These are phyloP conservation scores for Drosophila novamexicana DNA, from an alignment of 1,140 invertebrate species.

Conservation along the genomic window DNA sequence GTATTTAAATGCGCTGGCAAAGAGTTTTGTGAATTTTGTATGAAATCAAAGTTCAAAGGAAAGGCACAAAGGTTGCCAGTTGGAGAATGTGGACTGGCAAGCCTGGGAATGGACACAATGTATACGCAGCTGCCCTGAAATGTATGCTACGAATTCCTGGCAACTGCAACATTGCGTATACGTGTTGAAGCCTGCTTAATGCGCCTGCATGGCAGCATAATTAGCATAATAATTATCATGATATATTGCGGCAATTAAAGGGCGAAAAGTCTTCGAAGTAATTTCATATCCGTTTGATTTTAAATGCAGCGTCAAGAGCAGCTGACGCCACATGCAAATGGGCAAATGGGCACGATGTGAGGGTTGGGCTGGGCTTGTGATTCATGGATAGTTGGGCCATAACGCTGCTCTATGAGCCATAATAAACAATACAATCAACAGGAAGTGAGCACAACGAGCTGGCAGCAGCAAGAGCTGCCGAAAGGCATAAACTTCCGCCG, in stretches of 20 bases:
- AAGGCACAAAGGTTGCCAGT: neutral
- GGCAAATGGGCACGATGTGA: constrained; percentile 26
- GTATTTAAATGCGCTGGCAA: constrained; percentile 13
- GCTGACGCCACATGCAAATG: constrained; percentile 19
- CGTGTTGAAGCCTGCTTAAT: constrained; percentile 21
- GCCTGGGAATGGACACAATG: constrained; percentile 2
- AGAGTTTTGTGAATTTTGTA: constrained; percentile 34
- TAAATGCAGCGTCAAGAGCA: constrained; percentile 11
- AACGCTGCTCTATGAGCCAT: constrained; percentile 33
- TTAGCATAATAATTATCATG: constrained; percentile 47
- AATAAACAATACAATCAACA: constrained; percentile 59
- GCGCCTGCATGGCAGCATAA: constrained; percentile 5
- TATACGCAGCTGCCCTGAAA: neutral
- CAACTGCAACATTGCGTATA: constrained; percentile 8
- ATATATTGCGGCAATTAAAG: constrained; percentile 14
- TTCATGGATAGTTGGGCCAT: constrained; percentile 25
- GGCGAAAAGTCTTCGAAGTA: constrained; percentile 7
- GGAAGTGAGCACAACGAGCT: constrained; percentile 46
- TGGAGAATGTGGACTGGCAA: constrained; percentile 8
- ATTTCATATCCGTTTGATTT: constrained; percentile 13
- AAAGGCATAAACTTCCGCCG: constrained; percentile 39
- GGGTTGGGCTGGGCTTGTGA: neutral
- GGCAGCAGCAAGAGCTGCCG: constrained; percentile 17
- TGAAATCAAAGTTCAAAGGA: constrained; percentile 49
- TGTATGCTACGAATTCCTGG: constrained; percentile 27